phyloP scores from a whole-genome alignment of 2,113 vertebrate genomes.

The Perca schrenkii region DNA sequence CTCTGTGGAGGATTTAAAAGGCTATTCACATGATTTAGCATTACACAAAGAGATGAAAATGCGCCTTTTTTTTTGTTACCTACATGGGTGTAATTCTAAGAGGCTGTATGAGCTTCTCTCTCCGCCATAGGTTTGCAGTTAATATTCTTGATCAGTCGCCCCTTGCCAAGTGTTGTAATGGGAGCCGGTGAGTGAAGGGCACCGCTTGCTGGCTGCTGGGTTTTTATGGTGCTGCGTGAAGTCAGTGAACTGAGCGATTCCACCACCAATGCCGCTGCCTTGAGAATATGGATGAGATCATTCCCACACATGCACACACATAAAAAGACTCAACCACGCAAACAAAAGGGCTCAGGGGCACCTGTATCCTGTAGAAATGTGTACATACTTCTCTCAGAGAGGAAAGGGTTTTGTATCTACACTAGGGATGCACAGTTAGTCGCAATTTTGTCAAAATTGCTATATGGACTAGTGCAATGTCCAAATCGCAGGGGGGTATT shows the following conservation, averaged over 20 bases:
- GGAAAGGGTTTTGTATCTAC: not conserved
- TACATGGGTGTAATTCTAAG: conserved; percentile 37
- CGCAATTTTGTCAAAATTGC: too few relatives aligned
- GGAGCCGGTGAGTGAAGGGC: conserved; percentile 68
- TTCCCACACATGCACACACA: conserved; percentile 38
- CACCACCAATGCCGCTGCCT: conserved; percentile 22
- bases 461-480: too few relatives aligned
- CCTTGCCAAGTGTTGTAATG: conserved; percentile 59
- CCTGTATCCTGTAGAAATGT: conserved; percentile 22
- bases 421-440: too few relatives aligned
- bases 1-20: conserved; percentile 43
- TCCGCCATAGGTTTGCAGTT: conserved; percentile 31
- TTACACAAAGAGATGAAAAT: conserved; percentile 16
- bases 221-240: conserved; percentile 66
- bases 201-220: conserved; percentile 45
- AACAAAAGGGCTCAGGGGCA: conserved; percentile 32
- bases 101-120: not conserved
- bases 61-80: conserved; percentile 18
- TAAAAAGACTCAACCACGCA: conserved; percentile 8
- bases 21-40: conserved; percentile 34
- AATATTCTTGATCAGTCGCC: conserved; percentile 62
- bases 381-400: not conserved
- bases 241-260: conserved; percentile 64
- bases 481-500: too few relatives aligned
- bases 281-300: conserved; percentile 79